These are phyloP conservation scores for Steinernema scapterisci DNA, from an alignment of 2,888 invertebrate genomes.

Conservation along the genomic window DNA sequence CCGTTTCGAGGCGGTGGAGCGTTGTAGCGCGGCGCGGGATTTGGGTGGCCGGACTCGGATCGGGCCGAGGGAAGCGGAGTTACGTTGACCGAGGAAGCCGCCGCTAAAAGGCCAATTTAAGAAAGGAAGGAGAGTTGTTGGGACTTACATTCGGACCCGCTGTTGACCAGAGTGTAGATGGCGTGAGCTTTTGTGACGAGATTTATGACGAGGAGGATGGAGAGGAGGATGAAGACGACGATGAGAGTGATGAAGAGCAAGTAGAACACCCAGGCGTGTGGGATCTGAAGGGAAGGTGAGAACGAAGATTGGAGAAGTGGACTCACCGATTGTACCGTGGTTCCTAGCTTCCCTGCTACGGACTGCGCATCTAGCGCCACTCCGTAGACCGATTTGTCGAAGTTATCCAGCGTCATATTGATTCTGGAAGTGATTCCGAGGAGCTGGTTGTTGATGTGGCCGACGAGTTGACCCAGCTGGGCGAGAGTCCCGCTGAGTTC, in stretches of 20 bases:
- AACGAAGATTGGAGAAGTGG: neutral
- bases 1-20: neutral
- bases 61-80: conserved; percentile 15
- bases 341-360: conserved; percentile 63
- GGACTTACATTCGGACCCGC: neutral
- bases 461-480: conserved; percentile 61
- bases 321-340: conserved; percentile 59
- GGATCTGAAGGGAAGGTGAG: conserved; percentile 48
- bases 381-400: conserved; percentile 62
- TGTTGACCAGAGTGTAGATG: conserved; percentile 8
- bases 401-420: conserved; percentile 63
- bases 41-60: neutral
- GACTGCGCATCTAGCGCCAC: conserved; percentile 62
- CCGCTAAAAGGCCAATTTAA: neutral
- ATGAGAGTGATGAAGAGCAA: conserved; percentile 64
- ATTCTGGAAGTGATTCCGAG: conserved; percentile 62
- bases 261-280: conserved; percentile 66
- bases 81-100: neutral
- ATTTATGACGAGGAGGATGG: conserved; percentile 59
- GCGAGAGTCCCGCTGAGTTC: conserved; percentile 63
- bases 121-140: too few species aligned
- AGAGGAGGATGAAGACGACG: conserved; percentile 61
- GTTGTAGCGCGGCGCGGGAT: conserved; percentile 12
- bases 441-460: conserved; percentile 64
- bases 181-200: conserved; percentile 57